These are phyloP conservation scores for Ceriagrion tenellum DNA, from an alignment of 2,888 invertebrate species.

Conservation along the genomic window DNA sequence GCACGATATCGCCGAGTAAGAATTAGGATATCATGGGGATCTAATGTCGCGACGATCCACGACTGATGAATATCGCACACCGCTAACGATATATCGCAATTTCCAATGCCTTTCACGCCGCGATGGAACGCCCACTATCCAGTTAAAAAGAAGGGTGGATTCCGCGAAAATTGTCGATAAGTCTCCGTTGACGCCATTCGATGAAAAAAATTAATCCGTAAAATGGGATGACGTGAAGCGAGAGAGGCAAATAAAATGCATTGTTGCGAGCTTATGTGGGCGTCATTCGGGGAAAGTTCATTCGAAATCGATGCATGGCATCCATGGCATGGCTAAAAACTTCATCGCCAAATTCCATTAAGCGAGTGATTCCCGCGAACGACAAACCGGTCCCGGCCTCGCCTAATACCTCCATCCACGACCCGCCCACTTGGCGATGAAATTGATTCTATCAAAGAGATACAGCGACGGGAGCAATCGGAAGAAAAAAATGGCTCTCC, in stretches of 20 bases:
- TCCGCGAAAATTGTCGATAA: no score
- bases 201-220: not conserved
- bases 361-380: not conserved
- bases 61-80: no score
- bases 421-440: not conserved
- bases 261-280: not conserved
- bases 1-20: no score
- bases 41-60: no score
- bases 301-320: not conserved
- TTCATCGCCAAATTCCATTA: not conserved
- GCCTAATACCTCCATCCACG: not conserved
- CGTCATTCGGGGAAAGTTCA: not conserved
- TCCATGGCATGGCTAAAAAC: not conserved
- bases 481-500: no score
- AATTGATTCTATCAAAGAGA: slow-evolving; percentile 1
- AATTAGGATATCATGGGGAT: no score
- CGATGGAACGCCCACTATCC: no score
- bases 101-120: no score
- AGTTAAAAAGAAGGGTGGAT: no score
- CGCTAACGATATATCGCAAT: no score
- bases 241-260: not conserved
- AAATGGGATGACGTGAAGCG: not conserved
- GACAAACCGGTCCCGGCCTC: not conserved
- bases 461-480: not conserved
- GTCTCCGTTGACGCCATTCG: not conserved